These are phyloP conservation scores for Cyprinella venusta DNA, from an alignment of 2,797 vertebrate species.

Conservation along the genomic window DNA sequence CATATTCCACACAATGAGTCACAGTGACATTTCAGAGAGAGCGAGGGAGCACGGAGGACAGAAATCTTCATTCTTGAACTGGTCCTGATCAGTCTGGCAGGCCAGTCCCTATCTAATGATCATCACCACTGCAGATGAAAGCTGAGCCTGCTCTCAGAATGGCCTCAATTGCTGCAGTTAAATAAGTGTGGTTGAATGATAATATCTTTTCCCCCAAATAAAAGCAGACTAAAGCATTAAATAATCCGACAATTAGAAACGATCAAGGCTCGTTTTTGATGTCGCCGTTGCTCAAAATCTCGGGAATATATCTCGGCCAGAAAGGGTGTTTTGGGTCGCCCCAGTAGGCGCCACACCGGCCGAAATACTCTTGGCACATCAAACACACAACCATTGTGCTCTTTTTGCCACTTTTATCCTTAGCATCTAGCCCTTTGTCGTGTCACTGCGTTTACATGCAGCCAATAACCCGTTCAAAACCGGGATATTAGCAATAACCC, in stretches of 20 bases:
- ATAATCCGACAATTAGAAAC: conserved; percentile 86
- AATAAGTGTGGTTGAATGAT: conserved; percentile 87
- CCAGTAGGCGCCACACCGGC: conserved; percentile 78
- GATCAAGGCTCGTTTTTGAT: conserved; percentile 80
- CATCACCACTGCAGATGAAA: conserved; percentile 87
- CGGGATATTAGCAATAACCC: too few relatives aligned
- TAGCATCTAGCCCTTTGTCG: background rate
- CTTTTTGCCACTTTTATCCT: background rate
- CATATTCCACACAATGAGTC: background rate
- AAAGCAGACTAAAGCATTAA: conserved; percentile 78
- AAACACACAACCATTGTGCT: conserved; percentile 69
- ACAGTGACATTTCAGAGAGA: conserved; percentile 48
- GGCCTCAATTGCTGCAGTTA: conserved; percentile 86
- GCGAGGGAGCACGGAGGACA: conserved; percentile 46
- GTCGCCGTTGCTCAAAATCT: conserved; percentile 78
- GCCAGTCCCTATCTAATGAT: conserved; percentile 80
- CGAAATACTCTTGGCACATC: conserved; percentile 65
- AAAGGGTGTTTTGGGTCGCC: conserved; percentile 75
- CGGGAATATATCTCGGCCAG: conserved; percentile 77
- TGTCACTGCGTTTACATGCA: too few relatives aligned
- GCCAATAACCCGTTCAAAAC: too few relatives aligned
- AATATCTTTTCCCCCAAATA: conserved; percentile 82
- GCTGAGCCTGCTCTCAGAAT: conserved; percentile 78
- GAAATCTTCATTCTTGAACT: conserved; percentile 63
- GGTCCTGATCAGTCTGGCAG: conserved; percentile 67